phyloP scores from a whole-genome alignment of 2,888 invertebrate species.

The Odontothrips loti region DNA sequence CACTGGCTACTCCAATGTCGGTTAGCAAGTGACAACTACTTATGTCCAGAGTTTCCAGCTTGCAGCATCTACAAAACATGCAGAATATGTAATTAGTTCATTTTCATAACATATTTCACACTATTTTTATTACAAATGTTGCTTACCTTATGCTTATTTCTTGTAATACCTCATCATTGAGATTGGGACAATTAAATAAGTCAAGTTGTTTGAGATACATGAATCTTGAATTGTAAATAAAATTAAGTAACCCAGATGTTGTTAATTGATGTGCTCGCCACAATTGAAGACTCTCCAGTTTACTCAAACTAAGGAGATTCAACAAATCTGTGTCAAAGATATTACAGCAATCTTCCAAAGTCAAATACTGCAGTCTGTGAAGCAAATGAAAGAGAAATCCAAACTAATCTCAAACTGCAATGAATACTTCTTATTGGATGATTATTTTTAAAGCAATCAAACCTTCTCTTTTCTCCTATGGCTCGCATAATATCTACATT shows the following conservation, averaged over 20 bases:
- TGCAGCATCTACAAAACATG: not conserved
- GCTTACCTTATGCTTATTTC: not conserved
- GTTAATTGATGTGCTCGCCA: not conserved
- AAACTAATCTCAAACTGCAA: not conserved
- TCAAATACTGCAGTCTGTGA: not conserved
- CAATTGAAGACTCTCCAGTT: not conserved
- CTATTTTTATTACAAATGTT: not conserved
- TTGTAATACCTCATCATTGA: not conserved
- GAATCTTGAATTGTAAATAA: not conserved
- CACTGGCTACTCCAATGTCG: not conserved
- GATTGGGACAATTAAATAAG: constrained; percentile 4
- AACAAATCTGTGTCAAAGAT: not conserved
- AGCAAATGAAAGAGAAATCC: not conserved
- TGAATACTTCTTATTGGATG: not conserved
- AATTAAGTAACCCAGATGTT: not conserved
- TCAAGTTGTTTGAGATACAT: not conserved
- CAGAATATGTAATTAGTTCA: not conserved
- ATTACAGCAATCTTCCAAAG: not conserved
- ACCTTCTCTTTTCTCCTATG: not conserved
- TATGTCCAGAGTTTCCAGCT: not conserved
- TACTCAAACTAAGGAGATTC: not conserved
- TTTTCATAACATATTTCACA: not conserved
- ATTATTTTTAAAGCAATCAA: not conserved
- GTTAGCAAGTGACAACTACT: constrained; percentile 1
- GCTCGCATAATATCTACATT: not conserved